Conservation (phyloP, 1,140 invertebrate species). For the Lycorma delicatula region DNA sequence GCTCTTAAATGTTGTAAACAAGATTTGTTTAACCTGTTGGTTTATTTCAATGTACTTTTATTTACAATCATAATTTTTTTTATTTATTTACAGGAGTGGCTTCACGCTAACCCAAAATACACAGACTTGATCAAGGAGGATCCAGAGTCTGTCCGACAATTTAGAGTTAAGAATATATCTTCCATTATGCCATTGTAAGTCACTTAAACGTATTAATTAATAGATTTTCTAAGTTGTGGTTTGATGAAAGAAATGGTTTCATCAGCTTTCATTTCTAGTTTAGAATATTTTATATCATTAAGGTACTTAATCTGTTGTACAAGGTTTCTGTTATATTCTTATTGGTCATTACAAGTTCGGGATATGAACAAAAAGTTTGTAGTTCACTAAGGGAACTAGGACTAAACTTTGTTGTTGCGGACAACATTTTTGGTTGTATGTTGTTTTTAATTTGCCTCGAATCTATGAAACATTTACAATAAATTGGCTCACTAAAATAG, state of each 20-base stretch:
- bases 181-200: constrained; percentile 23
- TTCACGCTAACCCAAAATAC: constrained; percentile 79
- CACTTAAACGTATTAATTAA: background rate
- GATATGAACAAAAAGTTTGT: no score
- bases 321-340: background rate
- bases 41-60: no score
- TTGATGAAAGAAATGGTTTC: background rate
- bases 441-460: no score
- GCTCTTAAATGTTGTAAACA: no score
- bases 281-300: background rate
- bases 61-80: no score
- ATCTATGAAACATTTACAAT: no score
- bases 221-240: background rate
- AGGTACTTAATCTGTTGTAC: background rate
- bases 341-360: no score
- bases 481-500: no score
- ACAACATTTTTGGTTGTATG: no score
- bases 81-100: constrained; percentile 52
- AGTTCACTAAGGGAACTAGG: no score
- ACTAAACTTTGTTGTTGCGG: no score
- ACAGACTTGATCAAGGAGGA: constrained; percentile 53
- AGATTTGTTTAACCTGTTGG: no score
- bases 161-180: constrained; percentile 25
- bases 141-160: constrained; percentile 8
- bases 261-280: background rate